Base-by-base conservation (phyloP, 2,113 vertebrate genomes). In the Asarcornis scutulata region DNA sequence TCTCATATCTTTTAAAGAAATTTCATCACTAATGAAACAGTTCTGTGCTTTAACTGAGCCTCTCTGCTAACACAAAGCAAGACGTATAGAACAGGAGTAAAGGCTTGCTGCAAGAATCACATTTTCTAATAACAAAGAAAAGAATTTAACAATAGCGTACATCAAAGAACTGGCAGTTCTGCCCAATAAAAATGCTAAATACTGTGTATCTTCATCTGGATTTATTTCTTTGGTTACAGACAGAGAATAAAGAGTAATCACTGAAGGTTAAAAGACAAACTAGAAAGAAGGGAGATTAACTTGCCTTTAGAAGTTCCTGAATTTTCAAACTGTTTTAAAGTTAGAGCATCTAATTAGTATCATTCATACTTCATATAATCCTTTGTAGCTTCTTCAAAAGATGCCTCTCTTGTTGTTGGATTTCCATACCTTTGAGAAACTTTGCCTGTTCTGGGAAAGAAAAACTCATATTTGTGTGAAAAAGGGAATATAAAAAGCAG, bases 341-440 rank as follows among this genome's bases (percentile, higher is more conserved):
- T 94, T 86, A 78, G 68, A 77, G 29, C 53, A 68, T 86, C 88
- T 97, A 93, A 96, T 97, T 97, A 96, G 75, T 89, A 96, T 88
- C 86, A 91, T 81, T 96, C 78, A 82, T 86, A 92, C 48, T 76
- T 95, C 78, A 82, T 68, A 94, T 59, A 91, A 86, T 79, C 83
- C 90, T 97, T 96, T 95, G 91, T 97, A 95, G 64, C 72, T 84
- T 93, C 91, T 95, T 97, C 89, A 91, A 94, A 96, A 93, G 55
- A 34, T 48, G 23, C 15, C 31, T 89, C 56, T 34, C 38, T 92
- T 91, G 48, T 53, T 64, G 42, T 71, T 93, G 69, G 18, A 92
- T 96, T 96, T 95, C 63, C 58, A 52, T 68, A 59, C 27, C 62
- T 96, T 95, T 96, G 72, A 95, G 80, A 97, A 96, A 79, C 40